Conservation (phyloP, 2,797 vertebrate genomes). For the Botia almorhae region DNA sequence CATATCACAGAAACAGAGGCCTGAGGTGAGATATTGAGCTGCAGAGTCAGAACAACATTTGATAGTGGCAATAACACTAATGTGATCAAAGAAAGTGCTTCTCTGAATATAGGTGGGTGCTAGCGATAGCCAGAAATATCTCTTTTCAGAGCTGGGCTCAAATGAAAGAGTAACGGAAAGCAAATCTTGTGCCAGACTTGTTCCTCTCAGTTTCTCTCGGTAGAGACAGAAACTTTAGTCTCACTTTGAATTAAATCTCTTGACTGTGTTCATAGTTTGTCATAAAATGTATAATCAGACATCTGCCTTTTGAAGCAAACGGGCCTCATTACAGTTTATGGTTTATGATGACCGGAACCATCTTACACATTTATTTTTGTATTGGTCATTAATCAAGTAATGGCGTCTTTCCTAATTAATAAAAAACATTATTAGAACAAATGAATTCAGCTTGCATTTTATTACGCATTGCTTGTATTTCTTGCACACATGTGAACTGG, state of each 20-base stretch:
- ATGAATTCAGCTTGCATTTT: conserved; percentile 20
- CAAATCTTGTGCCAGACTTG: conserved; percentile 65
- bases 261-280: not conserved
- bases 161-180: conserved; percentile 77
- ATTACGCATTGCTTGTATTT: conserved; percentile 19
- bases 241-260: not conserved
- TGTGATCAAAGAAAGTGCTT: conserved; percentile 80
- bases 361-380: not conserved
- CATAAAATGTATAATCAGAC: too few relatives aligned
- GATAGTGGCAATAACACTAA: conserved; percentile 83
- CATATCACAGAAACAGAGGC: conserved; percentile 71
- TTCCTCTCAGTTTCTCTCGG: conserved; percentile 39
- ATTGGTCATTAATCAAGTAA: conserved; percentile 27
- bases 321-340: not conserved
- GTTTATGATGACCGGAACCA: not conserved
- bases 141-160: conserved; percentile 71
- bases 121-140: conserved; percentile 75
- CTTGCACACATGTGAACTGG: conserved; percentile 32
- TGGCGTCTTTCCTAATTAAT: not conserved
- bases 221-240: conserved; percentile 55
- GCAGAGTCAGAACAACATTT: conserved; percentile 71
- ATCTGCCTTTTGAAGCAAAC: too few relatives aligned
- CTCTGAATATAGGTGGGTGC: conserved; percentile 78
- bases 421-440: conserved; percentile 27
- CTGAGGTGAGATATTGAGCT: conserved; percentile 75